A percentile compares a stretch with the other conserved stretches of the same genome.
phyloP scores from a whole-genome alignment of 2,113 vertebrate species.

The Strigops habroptila region DNA sequence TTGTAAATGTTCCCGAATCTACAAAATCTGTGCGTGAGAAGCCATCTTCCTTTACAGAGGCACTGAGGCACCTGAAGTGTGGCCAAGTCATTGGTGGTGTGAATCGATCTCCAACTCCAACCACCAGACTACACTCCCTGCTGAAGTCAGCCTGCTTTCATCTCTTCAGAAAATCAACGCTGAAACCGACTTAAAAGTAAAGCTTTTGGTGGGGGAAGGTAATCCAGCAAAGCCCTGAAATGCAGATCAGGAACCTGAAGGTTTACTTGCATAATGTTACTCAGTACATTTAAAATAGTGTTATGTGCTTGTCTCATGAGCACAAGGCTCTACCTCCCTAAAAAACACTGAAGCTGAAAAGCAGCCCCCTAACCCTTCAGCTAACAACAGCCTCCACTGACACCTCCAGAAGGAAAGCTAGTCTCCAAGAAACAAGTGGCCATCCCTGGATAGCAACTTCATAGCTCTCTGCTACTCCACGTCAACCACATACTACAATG shows the following conservation, averaged over 20 bases:
- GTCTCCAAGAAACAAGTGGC: neutral
- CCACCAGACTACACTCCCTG: neutral
- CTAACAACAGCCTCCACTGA: neutral
- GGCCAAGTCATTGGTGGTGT: neutral
- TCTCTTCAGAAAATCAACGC: neutral
- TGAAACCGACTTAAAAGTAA: neutral
- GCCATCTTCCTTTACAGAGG: neutral
- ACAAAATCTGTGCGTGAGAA: neutral
- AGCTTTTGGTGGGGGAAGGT: neutral
- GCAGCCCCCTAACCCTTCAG: neutral
- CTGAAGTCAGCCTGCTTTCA: neutral
- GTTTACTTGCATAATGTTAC: neutral
- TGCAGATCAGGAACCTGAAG: neutral
- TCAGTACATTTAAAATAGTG: neutral
- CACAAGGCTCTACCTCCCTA: neutral
- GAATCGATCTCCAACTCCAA: neutral
- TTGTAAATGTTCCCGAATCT: neutral
- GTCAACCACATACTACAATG: neutral
- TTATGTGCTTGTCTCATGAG: neutral
- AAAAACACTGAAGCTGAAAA: neutral
- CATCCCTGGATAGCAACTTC: neutral
- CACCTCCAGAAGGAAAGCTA: neutral
- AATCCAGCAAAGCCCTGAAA: neutral
- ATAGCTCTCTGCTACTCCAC: neutral
- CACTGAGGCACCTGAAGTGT: neutral